These are phyloP conservation scores for Pterocles orientalis DNA, from an alignment of 2,113 vertebrate genomes.

Conservation along the genomic window DNA sequence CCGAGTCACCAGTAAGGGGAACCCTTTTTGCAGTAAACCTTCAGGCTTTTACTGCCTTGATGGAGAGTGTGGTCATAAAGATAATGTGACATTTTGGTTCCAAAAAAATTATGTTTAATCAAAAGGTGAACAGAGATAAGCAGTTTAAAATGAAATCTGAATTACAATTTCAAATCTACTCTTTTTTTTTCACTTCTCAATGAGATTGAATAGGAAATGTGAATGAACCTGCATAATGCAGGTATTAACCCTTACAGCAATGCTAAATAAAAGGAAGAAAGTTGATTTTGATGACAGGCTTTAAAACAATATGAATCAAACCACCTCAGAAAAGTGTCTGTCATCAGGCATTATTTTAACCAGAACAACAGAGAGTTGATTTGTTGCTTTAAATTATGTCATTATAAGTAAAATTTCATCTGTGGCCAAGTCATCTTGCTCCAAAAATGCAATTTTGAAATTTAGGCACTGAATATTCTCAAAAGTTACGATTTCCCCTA, in stretches of 20 bases:
- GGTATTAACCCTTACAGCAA: conserved; percentile 54
- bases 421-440: background rate
- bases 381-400: background rate
- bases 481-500: background rate
- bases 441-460: background rate
- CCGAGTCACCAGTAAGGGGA: conserved; percentile 71
- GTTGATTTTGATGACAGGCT: background rate
- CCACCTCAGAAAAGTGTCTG: background rate
- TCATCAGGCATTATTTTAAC: background rate
- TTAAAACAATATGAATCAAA: background rate
- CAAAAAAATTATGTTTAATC: conserved; percentile 74
- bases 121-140: conserved; percentile 70
- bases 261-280: background rate
- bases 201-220: conserved; percentile 42
- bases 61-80: conserved; percentile 57
- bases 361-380: background rate
- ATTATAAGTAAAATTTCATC: background rate
- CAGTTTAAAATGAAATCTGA: conserved; percentile 73
- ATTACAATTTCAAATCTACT: conserved; percentile 54
- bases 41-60: conserved; percentile 46
- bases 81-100: conserved; percentile 71
- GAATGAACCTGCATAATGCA: conserved; percentile 23
- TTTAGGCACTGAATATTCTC: background rate
- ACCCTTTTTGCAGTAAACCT: conserved; percentile 73
- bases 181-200: conserved; percentile 36